A percentile compares a stretch with the other conserved stretches of the same genome.
These are phyloP conservation scores for Priocnemis perturbator DNA, from an alignment of 2,888 invertebrate genomes.

Conservation along the genomic window DNA sequence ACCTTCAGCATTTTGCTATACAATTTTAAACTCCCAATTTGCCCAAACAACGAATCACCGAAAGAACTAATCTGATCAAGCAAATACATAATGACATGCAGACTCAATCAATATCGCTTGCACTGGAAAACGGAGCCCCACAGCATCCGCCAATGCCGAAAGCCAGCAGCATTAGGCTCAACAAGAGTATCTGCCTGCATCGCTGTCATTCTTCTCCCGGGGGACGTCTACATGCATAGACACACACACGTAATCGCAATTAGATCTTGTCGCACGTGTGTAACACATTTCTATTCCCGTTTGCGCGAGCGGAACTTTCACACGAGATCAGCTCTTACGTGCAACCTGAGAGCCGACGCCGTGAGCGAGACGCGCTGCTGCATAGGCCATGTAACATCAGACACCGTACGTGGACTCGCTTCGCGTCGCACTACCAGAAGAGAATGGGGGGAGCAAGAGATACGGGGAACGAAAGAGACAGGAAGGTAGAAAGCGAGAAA, in stretches of 20 bases:
- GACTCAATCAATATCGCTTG: too few relatives aligned
- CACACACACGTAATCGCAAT: background rate
- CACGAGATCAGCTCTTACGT: constrained; percentile 21
- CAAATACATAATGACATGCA: too few relatives aligned
- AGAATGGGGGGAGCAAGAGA: too few relatives aligned
- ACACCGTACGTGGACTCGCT: background rate
- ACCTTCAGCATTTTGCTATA: too few relatives aligned
- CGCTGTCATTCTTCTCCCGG: background rate
- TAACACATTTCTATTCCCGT: constrained; percentile 22
- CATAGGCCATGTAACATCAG: constrained; percentile 10
- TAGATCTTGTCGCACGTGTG: constrained; percentile 22
- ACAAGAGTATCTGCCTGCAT: too few relatives aligned
- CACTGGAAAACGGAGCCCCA: too few relatives aligned
- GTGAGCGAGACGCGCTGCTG: background rate
- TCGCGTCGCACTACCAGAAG: too few relatives aligned
- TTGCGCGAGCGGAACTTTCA: constrained; percentile 28
- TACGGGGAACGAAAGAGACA: constrained; percentile 5
- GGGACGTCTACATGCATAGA: background rate
- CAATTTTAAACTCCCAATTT: too few relatives aligned
- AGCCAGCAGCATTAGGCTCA: too few relatives aligned
- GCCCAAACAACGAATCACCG: too few relatives aligned
- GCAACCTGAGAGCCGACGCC: background rate
- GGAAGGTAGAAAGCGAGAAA: background rate
- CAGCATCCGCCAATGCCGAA: too few relatives aligned
- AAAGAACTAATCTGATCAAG: too few relatives aligned